These are phyloP conservation scores for Microchrysa polita DNA, from an alignment of 2,888 invertebrate species.

Conservation along the genomic window DNA sequence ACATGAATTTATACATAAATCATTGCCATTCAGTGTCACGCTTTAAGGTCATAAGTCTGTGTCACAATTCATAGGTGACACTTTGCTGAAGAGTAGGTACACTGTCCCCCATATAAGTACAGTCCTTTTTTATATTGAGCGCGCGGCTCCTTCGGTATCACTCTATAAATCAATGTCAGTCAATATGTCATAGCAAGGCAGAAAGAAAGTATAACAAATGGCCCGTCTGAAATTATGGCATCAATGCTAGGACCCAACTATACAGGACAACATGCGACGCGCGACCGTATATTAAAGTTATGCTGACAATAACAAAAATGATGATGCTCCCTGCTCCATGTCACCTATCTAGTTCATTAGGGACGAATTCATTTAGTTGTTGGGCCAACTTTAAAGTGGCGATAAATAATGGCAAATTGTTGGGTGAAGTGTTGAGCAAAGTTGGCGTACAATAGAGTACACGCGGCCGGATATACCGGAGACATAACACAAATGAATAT, in stretches of 20 bases:
- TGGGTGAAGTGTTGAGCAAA: background rate
- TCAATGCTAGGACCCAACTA: background rate
- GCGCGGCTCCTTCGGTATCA: background rate
- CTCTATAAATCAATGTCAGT: slow-evolving; percentile 26
- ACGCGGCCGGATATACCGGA: background rate
- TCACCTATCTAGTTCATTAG: slow-evolving; percentile 6
- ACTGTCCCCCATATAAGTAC: background rate
- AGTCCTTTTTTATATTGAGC: too few relatives aligned
- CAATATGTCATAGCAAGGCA: slow-evolving; percentile 18
- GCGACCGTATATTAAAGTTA: background rate
- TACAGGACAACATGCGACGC: too few relatives aligned
- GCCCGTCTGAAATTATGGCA: background rate
- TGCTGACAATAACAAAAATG: background rate
- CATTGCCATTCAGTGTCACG: slow-evolving; percentile 20
- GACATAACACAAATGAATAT: background rate
- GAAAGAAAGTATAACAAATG: slow-evolving; percentile 1
- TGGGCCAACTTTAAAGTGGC: background rate
- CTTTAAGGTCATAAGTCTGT: slow-evolving; percentile 25
- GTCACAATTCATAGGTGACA: slow-evolving; percentile 26
- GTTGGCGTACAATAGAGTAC: too few relatives aligned
- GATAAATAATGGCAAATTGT: slow-evolving; percentile 6
- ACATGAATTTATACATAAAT: slow-evolving; percentile 7
- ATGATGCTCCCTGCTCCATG: background rate
- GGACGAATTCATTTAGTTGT: background rate
- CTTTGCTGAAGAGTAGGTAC: background rate